These are phyloP conservation scores for Pedicia rivosa DNA, from an alignment of 2,888 invertebrate species.

Conservation along the genomic window DNA sequence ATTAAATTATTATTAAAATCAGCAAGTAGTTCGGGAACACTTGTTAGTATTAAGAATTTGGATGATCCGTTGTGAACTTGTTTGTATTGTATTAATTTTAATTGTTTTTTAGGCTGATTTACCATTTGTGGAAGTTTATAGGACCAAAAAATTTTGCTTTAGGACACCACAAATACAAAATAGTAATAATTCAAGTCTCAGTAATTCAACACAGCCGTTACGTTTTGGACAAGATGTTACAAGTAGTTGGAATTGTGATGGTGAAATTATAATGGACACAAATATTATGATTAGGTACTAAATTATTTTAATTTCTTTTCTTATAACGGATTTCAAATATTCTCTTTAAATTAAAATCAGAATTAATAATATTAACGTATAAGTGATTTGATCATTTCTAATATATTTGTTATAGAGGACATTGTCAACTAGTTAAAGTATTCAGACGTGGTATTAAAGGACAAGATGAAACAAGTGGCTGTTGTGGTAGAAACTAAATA, in stretches of 20 bases:
- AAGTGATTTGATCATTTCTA: too few relatives aligned
- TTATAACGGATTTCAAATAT: too few relatives aligned
- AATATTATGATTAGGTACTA: slow-evolving; percentile 48
- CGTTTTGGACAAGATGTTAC: slow-evolving; percentile 10
- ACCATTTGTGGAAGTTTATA: slow-evolving; percentile 57
- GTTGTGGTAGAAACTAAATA: too few relatives aligned
- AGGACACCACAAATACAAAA: slow-evolving; percentile 31
- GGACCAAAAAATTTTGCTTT: slow-evolving; percentile 54
- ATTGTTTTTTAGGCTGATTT: slow-evolving; percentile 33
- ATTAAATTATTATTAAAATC: slow-evolving; percentile 42
- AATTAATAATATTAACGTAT: too few relatives aligned
- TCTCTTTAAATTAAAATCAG: too few relatives aligned
- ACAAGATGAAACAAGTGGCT: background rate
- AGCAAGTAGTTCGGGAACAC: background rate
- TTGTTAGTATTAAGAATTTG: background rate
- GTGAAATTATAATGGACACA: slow-evolving; percentile 50
- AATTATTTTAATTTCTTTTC: too few relatives aligned
- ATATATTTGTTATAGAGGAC: too few relatives aligned
- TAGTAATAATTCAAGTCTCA: slow-evolving; percentile 15
- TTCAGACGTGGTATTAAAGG: background rate
- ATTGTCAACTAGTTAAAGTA: slow-evolving; percentile 2
- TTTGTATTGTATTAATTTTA: slow-evolving; percentile 1
- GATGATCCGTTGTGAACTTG: background rate
- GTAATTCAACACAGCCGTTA: slow-evolving; percentile 8
- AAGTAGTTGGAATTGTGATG: slow-evolving; percentile 73